Evolutionary conservation across 2,888 invertebrate genomes (phyloP).

Genomic region (Apamea crenata): DNA sequence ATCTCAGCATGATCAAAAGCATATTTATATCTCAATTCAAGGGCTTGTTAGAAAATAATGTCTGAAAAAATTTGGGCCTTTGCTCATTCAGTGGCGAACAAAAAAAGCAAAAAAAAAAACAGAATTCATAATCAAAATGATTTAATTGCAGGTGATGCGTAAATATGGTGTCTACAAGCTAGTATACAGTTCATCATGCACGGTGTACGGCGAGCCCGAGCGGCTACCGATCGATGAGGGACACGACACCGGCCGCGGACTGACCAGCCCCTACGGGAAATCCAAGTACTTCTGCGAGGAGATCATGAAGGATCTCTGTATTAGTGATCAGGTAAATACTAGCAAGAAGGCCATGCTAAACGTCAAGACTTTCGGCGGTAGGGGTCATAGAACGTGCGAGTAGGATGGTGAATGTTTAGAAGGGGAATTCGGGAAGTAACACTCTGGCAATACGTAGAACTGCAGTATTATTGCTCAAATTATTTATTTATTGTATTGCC

Average conservation of each 20-base stretch:
- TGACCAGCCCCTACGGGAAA: conserved; percentile 97
- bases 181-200: conserved; percentile 97
- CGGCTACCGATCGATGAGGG: conserved; percentile 95
- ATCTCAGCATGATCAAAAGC: too few species aligned
- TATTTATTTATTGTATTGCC: too few species aligned
- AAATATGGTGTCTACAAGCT: conserved; percentile 93
- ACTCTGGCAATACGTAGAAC: too few species aligned
- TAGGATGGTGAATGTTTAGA: too few species aligned
- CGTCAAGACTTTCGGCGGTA: neutral
- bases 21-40: neutral
- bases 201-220: conserved; percentile 97
- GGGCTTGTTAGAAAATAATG: neutral
- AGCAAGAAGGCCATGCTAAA: neutral
- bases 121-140: neutral
- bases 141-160: conserved; percentile 93
- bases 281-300: conserved; percentile 98
- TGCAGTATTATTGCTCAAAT: too few species aligned
- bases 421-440: too few species aligned
- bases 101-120: neutral
- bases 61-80: neutral
- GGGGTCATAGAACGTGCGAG: too few species aligned
- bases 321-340: conserved; percentile 92
- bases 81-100: neutral
- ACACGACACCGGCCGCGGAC: conserved; percentile 95
- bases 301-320: conserved; percentile 96